Evolutionary conservation across 2,113 vertebrate genomes (phyloP).

Genomic region (Callopanchax toddi): DNA sequence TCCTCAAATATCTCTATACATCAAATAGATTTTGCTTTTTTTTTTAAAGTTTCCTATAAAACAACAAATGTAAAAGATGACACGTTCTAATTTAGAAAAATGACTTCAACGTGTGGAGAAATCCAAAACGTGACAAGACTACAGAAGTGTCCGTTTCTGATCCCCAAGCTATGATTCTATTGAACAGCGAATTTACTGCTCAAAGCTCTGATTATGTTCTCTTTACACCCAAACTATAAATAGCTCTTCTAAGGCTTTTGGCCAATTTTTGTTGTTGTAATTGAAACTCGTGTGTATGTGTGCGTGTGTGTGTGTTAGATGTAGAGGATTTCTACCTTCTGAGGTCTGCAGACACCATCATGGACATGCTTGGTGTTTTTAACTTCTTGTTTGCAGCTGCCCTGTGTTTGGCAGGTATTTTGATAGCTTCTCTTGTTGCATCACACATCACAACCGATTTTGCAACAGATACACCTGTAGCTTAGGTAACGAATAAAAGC

Average conservation of each 20-base stretch:
- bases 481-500: background rate
- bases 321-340: background rate
- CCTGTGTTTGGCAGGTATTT: conserved; percentile 7
- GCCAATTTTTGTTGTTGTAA: background rate
- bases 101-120: background rate
- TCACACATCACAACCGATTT: conserved; percentile 4
- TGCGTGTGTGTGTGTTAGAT: no score
- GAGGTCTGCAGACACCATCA: background rate
- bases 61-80: no score
- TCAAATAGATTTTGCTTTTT: background rate
- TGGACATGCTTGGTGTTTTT: background rate
- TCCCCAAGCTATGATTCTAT: background rate
- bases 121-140: background rate
- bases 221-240: background rate
- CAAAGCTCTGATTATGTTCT: background rate
- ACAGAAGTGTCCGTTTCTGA: background rate
- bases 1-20: no score
- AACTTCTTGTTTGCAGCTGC: background rate
- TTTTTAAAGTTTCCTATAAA: no score
- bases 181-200: background rate
- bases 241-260: background rate
- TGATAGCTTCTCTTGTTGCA: conserved; percentile 2
- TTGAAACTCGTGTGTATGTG: conserved; percentile 1
- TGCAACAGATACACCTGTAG: background rate
- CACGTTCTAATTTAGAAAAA: background rate